Conservation (phyloP, 2,797 vertebrate species). For the Apodemus agrarius region DNA sequence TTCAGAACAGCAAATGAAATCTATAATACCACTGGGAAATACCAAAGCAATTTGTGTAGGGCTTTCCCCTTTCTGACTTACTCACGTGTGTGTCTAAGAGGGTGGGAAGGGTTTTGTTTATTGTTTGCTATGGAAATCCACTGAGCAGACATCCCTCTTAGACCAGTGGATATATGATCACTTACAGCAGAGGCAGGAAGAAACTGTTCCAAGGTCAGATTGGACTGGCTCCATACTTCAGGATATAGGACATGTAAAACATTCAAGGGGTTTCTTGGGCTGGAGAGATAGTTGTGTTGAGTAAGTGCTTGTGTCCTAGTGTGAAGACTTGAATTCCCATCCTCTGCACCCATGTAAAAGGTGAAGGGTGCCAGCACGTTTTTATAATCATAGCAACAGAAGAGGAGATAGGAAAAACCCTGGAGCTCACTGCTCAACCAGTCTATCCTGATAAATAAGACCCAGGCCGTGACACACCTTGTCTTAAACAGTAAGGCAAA, state of each 20-base stretch:
- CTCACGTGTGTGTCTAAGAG: background rate
- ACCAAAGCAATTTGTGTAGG: background rate
- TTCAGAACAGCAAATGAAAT: constrained; percentile 56
- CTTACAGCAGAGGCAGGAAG: background rate
- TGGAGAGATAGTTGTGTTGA: background rate
- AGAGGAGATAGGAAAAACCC: background rate
- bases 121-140: background rate
- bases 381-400: background rate
- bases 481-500: background rate
- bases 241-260: background rate
- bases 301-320: background rate
- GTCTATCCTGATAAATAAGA: background rate
- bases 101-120: background rate
- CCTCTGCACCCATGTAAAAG: background rate
- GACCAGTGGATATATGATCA: background rate
- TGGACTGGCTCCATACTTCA: too few species aligned
- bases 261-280: background rate
- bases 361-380: too few species aligned
- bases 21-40: constrained; percentile 7
- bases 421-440: background rate
- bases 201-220: background rate
- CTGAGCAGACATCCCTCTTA: background rate
- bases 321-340: background rate
- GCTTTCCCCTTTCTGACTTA: background rate
- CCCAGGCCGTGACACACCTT: background rate